Conservation (phyloP, 1,140 invertebrate species). For the Neodiprion virginianus region DNA sequence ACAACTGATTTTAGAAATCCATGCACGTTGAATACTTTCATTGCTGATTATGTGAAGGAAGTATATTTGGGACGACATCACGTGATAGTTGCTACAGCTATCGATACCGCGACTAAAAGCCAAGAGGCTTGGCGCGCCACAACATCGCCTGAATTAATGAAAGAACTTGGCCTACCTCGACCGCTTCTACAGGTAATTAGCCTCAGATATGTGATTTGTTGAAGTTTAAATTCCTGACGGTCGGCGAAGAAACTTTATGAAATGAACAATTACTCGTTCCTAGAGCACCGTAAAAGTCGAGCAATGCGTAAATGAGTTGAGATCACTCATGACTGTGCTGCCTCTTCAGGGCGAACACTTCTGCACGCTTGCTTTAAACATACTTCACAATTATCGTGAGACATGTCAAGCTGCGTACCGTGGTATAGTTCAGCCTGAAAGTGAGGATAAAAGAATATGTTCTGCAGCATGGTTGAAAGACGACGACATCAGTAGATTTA, state of each 20-base stretch:
- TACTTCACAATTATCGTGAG: constrained; percentile 77
- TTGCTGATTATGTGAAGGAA: constrained; percentile 79
- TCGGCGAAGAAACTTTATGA: not conserved
- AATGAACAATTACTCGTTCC: constrained; percentile 36
- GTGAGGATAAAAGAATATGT: constrained; percentile 80
- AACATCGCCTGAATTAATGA: constrained; percentile 71
- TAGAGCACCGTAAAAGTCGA: constrained; percentile 79
- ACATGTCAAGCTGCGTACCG: constrained; percentile 78
- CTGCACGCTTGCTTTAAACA: constrained; percentile 72
- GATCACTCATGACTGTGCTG: constrained; percentile 73
- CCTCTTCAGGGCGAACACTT: constrained; percentile 76
- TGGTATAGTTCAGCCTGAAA: constrained; percentile 80
- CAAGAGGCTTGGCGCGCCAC: constrained; percentile 77
- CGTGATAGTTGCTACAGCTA: constrained; percentile 65
- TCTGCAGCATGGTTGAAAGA: constrained; percentile 93
- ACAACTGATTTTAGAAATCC: constrained; percentile 60
- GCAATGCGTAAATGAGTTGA: constrained; percentile 72
- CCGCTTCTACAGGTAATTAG: constrained; percentile 73
- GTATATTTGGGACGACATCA: constrained; percentile 70
- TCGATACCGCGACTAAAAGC: constrained; percentile 75
- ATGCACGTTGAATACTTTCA: constrained; percentile 76
- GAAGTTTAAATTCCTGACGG: constrained; percentile 15
- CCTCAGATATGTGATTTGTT: constrained; percentile 3
- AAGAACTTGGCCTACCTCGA: constrained; percentile 66
- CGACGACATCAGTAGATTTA: constrained; percentile 91